Conservation (phyloP, 1,140 invertebrate genomes). For the Amyelois transitella region DNA sequence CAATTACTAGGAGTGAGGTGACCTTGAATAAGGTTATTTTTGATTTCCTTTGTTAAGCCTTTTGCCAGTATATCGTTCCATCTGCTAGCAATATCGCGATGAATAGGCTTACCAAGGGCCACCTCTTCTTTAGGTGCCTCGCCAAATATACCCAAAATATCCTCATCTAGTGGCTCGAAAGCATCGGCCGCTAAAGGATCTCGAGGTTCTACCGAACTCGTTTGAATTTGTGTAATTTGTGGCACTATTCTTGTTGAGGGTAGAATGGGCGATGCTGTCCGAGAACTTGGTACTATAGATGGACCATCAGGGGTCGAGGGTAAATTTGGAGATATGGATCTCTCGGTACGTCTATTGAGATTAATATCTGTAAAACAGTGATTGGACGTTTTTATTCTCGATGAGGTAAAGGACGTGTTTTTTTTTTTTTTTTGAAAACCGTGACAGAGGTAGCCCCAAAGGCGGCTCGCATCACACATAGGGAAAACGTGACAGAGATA, state of each 20-base stretch:
- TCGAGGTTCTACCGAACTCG: neutral
- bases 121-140: constrained; percentile 6
- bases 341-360: neutral
- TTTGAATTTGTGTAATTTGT: neutral
- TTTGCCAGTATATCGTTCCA: constrained; percentile 10
- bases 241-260: neutral
- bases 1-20: constrained; percentile 5
- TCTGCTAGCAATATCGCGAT: constrained; percentile 3
- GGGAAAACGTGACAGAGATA: neutral
- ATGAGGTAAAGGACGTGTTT: no score
- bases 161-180: constrained; percentile 1
- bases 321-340: no score
- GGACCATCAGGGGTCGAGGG: neutral
- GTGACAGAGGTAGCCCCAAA: neutral
- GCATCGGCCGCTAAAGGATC: neutral
- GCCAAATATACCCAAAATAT: constrained; percentile 7
- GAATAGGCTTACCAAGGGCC: neutral
- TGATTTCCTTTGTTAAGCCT: constrained; percentile 2
- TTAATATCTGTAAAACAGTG: neutral
- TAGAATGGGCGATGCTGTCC: neutral
- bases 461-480: no score
- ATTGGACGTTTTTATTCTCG: no score
- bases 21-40: neutral
- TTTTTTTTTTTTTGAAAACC: neutral
- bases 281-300: neutral